phyloP scores from a whole-genome alignment of 2,113 vertebrate species.

The Lasiurus borealis region DNA sequence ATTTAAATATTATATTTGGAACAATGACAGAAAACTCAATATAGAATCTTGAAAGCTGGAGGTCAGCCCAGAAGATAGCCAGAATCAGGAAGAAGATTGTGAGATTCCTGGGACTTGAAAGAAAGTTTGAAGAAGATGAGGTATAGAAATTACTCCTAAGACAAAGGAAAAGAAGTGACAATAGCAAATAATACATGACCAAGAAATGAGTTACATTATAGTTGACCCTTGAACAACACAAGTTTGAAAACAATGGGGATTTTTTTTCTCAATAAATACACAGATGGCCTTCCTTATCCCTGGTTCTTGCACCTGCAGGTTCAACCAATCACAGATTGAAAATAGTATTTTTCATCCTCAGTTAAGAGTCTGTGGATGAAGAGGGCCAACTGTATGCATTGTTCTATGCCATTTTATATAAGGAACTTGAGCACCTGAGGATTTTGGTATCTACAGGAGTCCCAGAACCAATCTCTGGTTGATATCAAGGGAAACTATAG shows the following conservation, averaged over 20 bases:
- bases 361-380: neutral
- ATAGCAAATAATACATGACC: neutral
- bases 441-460: neutral
- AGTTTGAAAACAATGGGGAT: neutral
- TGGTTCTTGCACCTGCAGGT: neutral
- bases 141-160: constrained; percentile 16
- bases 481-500: neutral
- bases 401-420: neutral
- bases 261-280: neutral
- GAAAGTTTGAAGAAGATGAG: neutral
- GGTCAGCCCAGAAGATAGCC: neutral
- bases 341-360: neutral
- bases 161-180: neutral
- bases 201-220: neutral
- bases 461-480: neutral
- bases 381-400: neutral
- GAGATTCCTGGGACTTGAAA: neutral
- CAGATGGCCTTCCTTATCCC: neutral
- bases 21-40: neutral
- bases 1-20: constrained; percentile 46
- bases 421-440: neutral
- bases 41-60: neutral
- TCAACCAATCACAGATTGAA: neutral
- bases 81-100: neutral
- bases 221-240: neutral